Base-by-base conservation (phyloP, 1,140 invertebrate genomes). In the Nomia melanderi region DNA sequence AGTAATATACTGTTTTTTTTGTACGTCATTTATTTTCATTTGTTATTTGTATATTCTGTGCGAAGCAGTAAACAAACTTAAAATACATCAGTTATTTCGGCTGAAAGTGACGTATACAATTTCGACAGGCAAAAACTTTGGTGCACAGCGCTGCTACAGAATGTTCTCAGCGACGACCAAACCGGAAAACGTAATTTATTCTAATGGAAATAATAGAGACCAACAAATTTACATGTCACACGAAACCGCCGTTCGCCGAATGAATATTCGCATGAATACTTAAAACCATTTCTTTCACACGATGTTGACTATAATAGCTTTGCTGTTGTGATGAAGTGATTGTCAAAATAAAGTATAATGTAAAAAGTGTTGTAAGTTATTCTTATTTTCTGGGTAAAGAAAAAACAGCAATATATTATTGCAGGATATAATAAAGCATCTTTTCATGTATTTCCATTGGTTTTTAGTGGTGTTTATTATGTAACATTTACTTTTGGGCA, bases 161-260 rank as follows among this genome's bases (percentile, higher is more conserved):
- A 54, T 67, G 31, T 65, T 59, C 12, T n/a, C 47, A 39, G 65
- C 65, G 75, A 31, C 44, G 66, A n/a, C 33, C 36, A 44, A 1
- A 33, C 54, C 81, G 86, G 86, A 87, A 86, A 79, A 17, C 66
- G 27, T 78, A 83, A 88, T 88, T 86, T 81, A 84, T 74, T 60
- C 74, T 81, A 86, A 87, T 84, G 62, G 67, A 70, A 27, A 39
- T 79, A 84, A 86, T 86, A 56, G 70, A 69, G 56, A 59, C 56
- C 54, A 33, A 72, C 70, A 41, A 83, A 79, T 83, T 83, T 71
- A 71, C 50, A 79, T 64, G 41, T 8, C 41, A 39, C 50, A 23
- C 31, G 47, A 1, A 39, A 29, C 56, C 25, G 36, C 20, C 12
- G 47, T 20, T 0, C 33, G 14, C 12, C 31, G 8, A 44, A 76